Evolutionary conservation across 2,888 invertebrate species (phyloP), one percentile per base, ranked within the genome.

Genomic region (Alsophila aescularia): DNA sequence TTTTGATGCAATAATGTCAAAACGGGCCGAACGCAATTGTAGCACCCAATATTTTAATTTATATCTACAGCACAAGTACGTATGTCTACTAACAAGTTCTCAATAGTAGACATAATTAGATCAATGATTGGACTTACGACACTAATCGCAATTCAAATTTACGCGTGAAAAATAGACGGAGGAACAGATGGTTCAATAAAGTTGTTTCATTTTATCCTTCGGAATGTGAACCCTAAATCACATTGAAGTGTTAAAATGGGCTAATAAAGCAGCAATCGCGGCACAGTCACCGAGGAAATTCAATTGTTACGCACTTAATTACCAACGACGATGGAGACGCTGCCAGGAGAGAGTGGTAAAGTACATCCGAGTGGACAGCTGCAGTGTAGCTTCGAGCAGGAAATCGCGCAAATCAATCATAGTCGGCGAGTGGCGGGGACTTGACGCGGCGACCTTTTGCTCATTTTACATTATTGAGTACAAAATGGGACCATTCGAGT

Each of bases 201-300:
- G n/a, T 2, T 24, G 24, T 24, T 37, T 37, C 16, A 8, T 29
- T 47, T n/a, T 29, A 18, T 14, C 34, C 18, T 9, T 15, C 10
- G 36, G 10, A 9, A 10, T 1, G 36, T 1, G 37, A 13, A 9
- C 37, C 36, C 42, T 45, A 45, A 39, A 35, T 51, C 42, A 51
- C 36, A n/a, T 10, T 42, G 24, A 29, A 21, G 40, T 24, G 49
- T 41, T 34, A 41, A 24, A 41, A 40, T 27, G 40, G 5, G 40
- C 24, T 40, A 34, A 49, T 49, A 34, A 34, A 21, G 32, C 34
- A 48, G 40, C 48, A 40, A 49, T 40, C 40, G 32, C 15, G 48
- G 21, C 7, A 12, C 40, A 24, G 5, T 49, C 48, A 34, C 15
- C 34, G n/a, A 40, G 34, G 48, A 34, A 40, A 40, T 49, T 49